Conservation (phyloP, 2,113 vertebrate species). For the Brachyhypopomus occidentalis region DNA sequence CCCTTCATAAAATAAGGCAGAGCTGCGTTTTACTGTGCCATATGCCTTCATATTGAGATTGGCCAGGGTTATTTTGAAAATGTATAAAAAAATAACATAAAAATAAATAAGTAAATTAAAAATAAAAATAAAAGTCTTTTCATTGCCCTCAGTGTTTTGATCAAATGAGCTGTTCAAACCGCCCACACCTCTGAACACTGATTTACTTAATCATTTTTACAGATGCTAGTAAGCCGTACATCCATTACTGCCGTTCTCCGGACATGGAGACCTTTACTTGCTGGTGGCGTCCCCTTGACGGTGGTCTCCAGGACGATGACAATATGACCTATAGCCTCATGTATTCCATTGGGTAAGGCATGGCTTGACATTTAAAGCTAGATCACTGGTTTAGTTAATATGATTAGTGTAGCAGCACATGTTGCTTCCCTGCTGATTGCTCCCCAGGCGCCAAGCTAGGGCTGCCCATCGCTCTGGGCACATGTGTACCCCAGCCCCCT, state of each 20-base stretch:
- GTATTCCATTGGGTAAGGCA: constrained; percentile 69
- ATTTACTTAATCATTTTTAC: constrained; percentile 18
- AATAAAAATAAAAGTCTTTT: not conserved
- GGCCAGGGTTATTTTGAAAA: not conserved
- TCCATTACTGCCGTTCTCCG: constrained; percentile 73
- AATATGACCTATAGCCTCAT: constrained; percentile 64
- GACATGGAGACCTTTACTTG: constrained; percentile 80
- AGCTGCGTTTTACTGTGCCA: not conserved
- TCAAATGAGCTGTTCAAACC: not conserved
- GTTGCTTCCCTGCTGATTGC: not conserved
- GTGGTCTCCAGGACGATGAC: constrained; percentile 52
- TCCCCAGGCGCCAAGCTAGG: too few relatives aligned
- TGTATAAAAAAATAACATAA: not conserved
- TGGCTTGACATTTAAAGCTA: not conserved
- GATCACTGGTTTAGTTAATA: constrained; percentile 11
- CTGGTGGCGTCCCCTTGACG: constrained; percentile 72
- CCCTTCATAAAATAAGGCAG: too few relatives aligned
- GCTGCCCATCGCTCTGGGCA: too few relatives aligned
- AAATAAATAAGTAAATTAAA: too few relatives aligned
- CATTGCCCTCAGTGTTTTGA: not conserved
- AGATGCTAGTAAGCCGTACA: constrained; percentile 62
- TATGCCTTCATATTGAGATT: not conserved
- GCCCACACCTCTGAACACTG: not conserved
- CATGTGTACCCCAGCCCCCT: too few relatives aligned
- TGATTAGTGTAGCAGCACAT: not conserved